Percentiles rank a stretch among this genome's conserved stretches.
These are phyloP conservation scores for Limnephilus rhombicus DNA, from an alignment of 2,888 invertebrate species.

Conservation along the genomic window DNA sequence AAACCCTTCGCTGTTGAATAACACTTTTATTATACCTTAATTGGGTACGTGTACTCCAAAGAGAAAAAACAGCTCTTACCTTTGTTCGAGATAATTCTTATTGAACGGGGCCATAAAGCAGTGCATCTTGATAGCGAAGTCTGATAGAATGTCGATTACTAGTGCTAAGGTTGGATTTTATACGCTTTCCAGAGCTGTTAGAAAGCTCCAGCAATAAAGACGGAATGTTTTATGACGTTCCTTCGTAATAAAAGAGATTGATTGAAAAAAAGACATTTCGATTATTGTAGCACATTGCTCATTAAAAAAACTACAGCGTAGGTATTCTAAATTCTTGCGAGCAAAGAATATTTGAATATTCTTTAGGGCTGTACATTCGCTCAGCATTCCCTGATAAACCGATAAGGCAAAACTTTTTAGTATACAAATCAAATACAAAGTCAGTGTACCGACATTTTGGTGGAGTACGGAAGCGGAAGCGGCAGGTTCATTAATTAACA, in stretches of 20 bases:
- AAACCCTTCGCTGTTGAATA: slow-evolving; percentile 35
- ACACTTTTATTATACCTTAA: slow-evolving; percentile 43
- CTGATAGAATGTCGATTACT: slow-evolving; percentile 38
- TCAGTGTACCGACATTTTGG: slow-evolving; percentile 31
- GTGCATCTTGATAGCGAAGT: slow-evolving; percentile 27
- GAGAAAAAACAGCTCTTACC: slow-evolving; percentile 31
- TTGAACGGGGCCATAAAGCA: slow-evolving; percentile 10
- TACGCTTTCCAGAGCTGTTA: background rate
- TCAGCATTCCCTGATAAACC: background rate
- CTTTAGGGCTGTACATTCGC: slow-evolving; percentile 2
- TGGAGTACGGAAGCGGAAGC: slow-evolving; percentile 55
- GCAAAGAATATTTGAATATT: background rate
- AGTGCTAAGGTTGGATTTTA: slow-evolving; percentile 1
- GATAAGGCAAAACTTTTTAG: slow-evolving; percentile 27
- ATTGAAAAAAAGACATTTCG: background rate
- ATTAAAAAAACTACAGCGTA: slow-evolving; percentile 4
- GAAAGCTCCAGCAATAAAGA: background rate
- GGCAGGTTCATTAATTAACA: slow-evolving; percentile 60
- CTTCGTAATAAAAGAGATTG: background rate
- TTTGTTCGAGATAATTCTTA: slow-evolving; percentile 31
- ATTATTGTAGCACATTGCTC: background rate
- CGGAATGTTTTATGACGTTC: background rate
- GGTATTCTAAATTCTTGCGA: background rate
- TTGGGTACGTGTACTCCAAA: slow-evolving; percentile 34
- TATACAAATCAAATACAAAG: slow-evolving; percentile 35